phyloP scores from a whole-genome alignment of 2,797 vertebrate genomes.

The Ficedula albicollis region DNA sequence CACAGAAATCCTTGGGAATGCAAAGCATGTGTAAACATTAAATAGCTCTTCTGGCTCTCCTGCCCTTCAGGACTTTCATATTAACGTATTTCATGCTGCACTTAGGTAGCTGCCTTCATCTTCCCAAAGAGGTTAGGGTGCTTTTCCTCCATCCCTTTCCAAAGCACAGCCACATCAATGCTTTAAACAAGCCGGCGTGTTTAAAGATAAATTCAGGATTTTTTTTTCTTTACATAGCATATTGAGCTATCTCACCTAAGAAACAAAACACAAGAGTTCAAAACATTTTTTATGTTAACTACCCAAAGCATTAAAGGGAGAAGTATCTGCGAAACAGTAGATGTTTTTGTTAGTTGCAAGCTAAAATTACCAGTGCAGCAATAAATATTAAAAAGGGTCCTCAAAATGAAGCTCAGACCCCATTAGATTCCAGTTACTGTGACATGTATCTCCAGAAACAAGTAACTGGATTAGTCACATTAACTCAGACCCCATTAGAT shows the following conservation, averaged over 20 bases:
- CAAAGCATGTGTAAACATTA: conserved; percentile 45
- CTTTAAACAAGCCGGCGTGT: neutral
- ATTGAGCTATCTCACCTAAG: neutral
- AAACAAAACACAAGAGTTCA: neutral
- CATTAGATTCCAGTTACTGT: neutral
- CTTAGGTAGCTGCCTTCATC: neutral
- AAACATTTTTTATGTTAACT: neutral
- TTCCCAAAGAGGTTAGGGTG: neutral
- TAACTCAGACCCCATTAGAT: conserved; percentile 9
- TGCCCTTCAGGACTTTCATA: neutral
- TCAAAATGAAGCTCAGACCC: conserved; percentile 33
- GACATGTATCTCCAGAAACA: conserved; percentile 21
- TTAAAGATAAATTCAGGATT: neutral
- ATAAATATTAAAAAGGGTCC: conserved; percentile 46
- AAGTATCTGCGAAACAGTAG: neutral
- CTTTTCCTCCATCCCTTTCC: neutral
- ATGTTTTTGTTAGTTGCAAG: neutral
- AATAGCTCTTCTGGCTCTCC: conserved; percentile 8
- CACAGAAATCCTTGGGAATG: conserved; percentile 18
- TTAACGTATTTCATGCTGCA: neutral
- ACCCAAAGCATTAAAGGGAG: neutral
- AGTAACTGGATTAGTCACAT: neutral
- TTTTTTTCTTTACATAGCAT: neutral
- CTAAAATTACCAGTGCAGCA: neutral
- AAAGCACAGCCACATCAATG: neutral